Evolutionary conservation across 1,140 invertebrate species (phyloP), one percentile per base, ranked within the genome.

Genomic region (Maniola jurtina): DNA sequence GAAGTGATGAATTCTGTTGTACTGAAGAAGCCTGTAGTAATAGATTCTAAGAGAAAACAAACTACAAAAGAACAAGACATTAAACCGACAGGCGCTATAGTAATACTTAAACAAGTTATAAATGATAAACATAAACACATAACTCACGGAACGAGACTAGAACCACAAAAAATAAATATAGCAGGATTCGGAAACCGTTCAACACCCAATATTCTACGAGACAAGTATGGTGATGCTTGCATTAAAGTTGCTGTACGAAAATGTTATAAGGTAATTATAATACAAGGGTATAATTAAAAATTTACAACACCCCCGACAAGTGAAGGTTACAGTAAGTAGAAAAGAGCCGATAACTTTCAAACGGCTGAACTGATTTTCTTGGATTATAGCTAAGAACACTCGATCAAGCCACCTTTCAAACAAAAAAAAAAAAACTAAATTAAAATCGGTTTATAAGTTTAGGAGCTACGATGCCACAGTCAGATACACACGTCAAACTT

Each of bases 171-270:
- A 38, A 38, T 0, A 38, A 9, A 45, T 45, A 11, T n/a, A n/a
- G 9, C 1, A 45, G 13, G 13, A 9, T 6, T 45, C 13, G 10
- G 9, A 38, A 45, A 45, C 1, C 6, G 13, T n/a, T 11, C 2
- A 45, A 45, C 9, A 45, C 13, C 10, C 42, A 45, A 13, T 45
- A 6, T 67, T 9, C 48, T 72, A 6, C 47, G 72, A 50, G 61
- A 65, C 8, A 64, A 47, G 9, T 71, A 73, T 14, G 66, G 56
- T 0, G 56, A 66, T 15, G 64, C 66, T 3, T 76, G 74, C 50
- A 48, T 71, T 10, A 71, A 70, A 50, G 68, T 68, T 13, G 66
- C 66, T 33, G 13, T 76, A 45, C 48, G 59, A 34, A 73, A 68
- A 40, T 66, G 74, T 52, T 67, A 67, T 55, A 67, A 67, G 55